phyloP scores from a whole-genome alignment of 2,888 invertebrate genomes.

The Sesamia inferens region DNA sequence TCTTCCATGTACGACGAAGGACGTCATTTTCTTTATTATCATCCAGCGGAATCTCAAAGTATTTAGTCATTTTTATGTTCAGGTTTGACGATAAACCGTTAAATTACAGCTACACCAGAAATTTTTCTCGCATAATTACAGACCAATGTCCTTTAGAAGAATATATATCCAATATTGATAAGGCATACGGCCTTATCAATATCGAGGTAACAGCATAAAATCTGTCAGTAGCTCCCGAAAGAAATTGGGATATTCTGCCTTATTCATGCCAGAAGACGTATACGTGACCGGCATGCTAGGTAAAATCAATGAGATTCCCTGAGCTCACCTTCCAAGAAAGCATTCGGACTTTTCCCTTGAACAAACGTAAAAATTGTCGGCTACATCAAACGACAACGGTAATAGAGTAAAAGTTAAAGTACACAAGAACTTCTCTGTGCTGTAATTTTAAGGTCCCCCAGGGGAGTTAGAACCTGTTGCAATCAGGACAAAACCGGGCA shows the following conservation, averaged over 20 bases:
- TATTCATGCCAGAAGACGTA: constrained; percentile 35
- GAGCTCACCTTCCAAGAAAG: constrained; percentile 15
- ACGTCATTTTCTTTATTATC: too few relatives aligned
- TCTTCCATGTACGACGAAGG: too few relatives aligned
- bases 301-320: constrained; percentile 20
- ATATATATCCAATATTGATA: too few relatives aligned
- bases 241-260: constrained; percentile 26
- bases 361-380: constrained; percentile 32
- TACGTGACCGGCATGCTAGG: constrained; percentile 26
- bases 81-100: too few relatives aligned
- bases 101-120: too few relatives aligned
- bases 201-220: constrained; percentile 18
- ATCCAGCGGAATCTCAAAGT: too few relatives aligned
- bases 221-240: constrained; percentile 23
- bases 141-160: neutral
- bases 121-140: neutral
- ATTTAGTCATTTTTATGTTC: too few relatives aligned
- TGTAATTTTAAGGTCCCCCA: constrained; percentile 26
- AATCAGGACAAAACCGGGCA: constrained; percentile 21
- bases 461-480: constrained; percentile 46
- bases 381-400: constrained; percentile 31
- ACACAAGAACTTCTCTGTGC: constrained; percentile 15
- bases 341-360: constrained; percentile 39
- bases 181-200: constrained; percentile 2
- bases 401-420: constrained; percentile 31